Evolutionary conservation across 2,888 invertebrate species (phyloP).

Genomic region (Crossocerus cetratus): DNA sequence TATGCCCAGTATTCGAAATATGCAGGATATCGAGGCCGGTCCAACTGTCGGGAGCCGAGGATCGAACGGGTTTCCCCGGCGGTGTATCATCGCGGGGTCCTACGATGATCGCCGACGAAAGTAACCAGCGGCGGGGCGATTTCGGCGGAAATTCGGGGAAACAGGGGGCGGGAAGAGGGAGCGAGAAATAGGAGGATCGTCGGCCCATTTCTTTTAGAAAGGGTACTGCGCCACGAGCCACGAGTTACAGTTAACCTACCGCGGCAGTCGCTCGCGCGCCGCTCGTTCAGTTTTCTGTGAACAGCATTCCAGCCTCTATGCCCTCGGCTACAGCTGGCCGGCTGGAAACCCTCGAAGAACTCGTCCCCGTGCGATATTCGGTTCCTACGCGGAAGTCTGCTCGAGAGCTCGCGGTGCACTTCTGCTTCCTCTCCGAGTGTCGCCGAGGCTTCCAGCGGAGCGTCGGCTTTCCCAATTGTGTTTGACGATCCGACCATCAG

Average conservation of each 20-base stretch:
- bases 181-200: constrained; percentile 51
- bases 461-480: constrained; percentile 5
- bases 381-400: constrained; percentile 53
- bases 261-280: constrained; percentile 20
- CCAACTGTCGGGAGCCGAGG: no score
- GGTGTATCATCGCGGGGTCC: no score
- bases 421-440: constrained; percentile 18
- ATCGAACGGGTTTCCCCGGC: no score
- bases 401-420: constrained; percentile 37
- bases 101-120: no score
- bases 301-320: constrained; percentile 51
- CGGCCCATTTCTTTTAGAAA: constrained; percentile 71
- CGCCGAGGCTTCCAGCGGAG: background rate
- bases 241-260: constrained; percentile 66
- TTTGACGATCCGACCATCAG: background rate
- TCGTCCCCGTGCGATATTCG: constrained; percentile 42
- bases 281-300: constrained; percentile 54
- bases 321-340: constrained; percentile 41
- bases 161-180: constrained; percentile 14
- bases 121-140: no score
- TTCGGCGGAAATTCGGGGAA: constrained; percentile 1
- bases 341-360: constrained; percentile 50
- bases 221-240: constrained; percentile 65
- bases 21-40: no score
- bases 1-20: no score